Evolutionary conservation across 1,140 invertebrate genomes (phyloP).

Genomic region (Hypothenemus hampei): DNA sequence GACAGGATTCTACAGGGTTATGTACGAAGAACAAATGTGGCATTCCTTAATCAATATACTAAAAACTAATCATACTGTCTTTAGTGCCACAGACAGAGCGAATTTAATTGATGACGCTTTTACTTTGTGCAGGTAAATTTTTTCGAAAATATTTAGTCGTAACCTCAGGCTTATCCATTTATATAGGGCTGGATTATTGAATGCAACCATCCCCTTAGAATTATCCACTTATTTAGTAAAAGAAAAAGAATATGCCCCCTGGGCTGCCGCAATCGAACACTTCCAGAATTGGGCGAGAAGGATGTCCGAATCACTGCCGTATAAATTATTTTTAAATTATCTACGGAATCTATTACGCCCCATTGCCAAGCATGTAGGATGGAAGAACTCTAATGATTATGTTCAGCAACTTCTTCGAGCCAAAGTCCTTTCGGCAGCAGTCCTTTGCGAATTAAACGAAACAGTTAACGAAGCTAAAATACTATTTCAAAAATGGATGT

Average conservation of each 20-base stretch:
- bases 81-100: constrained; percentile 67
- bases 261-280: constrained; percentile 66
- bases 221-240: constrained; percentile 65
- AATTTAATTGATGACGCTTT: constrained; percentile 74
- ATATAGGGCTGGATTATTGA: constrained; percentile 64
- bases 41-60: constrained; percentile 63
- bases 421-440: constrained; percentile 49
- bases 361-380: constrained; percentile 58
- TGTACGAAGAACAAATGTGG: constrained; percentile 79
- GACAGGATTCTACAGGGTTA: constrained; percentile 81
- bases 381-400: constrained; percentile 62
- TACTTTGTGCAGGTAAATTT: constrained; percentile 59
- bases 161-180: background rate
- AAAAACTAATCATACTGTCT: constrained; percentile 59
- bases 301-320: constrained; percentile 60
- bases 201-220: constrained; percentile 62
- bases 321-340: constrained; percentile 60
- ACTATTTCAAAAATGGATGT: constrained; percentile 64
- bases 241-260: constrained; percentile 70
- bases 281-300: constrained; percentile 62
- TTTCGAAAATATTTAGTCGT: constrained; percentile 2
- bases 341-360: constrained; percentile 57
- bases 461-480: constrained; percentile 58
- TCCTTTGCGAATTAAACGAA: constrained; percentile 57
- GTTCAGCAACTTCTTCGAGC: constrained; percentile 51